phyloP scores from a whole-genome alignment of 2,113 vertebrate species.

The Mesocricetus auratus region DNA sequence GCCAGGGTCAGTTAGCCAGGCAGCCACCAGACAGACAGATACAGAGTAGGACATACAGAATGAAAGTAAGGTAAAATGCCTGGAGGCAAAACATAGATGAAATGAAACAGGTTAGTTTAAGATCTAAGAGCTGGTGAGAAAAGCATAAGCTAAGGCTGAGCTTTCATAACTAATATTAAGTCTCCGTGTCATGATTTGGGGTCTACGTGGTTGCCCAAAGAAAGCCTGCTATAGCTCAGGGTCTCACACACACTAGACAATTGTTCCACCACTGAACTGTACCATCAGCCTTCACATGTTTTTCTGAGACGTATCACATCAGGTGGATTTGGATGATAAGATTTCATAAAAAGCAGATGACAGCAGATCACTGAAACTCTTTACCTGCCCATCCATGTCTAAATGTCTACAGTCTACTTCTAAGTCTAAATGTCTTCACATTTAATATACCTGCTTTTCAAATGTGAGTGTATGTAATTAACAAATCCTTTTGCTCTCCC shows the following conservation, averaged over 20 bases:
- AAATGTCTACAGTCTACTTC: not conserved
- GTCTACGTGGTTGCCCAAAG: not conserved
- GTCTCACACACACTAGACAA: not conserved
- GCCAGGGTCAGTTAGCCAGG: not conserved
- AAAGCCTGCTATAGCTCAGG: not conserved
- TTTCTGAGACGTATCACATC: not conserved
- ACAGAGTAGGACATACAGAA: not conserved
- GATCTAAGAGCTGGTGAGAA: not conserved
- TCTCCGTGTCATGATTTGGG: not conserved
- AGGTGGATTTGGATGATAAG: not conserved
- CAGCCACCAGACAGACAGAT: not conserved
- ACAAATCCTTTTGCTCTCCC: not conserved
- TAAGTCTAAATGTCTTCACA: conserved; percentile 30
- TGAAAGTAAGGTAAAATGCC: not conserved
- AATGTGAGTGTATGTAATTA: not conserved
- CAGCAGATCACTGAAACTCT: not conserved
- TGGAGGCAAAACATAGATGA: not conserved
- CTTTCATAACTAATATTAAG: not conserved
- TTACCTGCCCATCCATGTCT: conserved; percentile 21
- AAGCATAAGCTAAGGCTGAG: not conserved
- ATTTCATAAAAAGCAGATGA: conserved; percentile 25
- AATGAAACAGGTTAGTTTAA: not conserved
- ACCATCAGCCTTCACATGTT: not conserved
- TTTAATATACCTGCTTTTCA: conserved; percentile 21
- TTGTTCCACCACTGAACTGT: too few species aligned